Evolutionary conservation across 2,113 vertebrate genomes (phyloP), one percentile per base, ranked within the genome.

Genomic region (Picathartes gymnocephalus): DNA sequence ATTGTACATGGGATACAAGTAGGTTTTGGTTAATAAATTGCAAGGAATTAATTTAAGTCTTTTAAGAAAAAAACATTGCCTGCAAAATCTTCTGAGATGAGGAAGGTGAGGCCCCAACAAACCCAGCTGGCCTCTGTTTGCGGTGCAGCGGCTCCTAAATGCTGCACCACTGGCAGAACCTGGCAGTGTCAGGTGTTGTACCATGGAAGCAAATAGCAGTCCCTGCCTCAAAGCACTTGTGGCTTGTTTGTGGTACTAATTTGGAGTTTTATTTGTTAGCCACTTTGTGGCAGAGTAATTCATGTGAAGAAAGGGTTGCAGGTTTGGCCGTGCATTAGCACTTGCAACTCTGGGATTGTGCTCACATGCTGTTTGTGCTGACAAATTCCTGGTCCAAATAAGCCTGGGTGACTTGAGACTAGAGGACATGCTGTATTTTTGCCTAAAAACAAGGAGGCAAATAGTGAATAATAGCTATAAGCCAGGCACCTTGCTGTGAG

Each of bases 401-500:
- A 51, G 33, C 54, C 37, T 21, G 31, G 11, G 40, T 72, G 54
- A 70, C 66, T 84, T 31, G 16, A 16, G 20, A 82, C 76, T 70
- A 80, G 47, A 81, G n/a, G 44, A 92, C 47, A 30, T 4, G 11
- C 35, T 88, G 79, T 87, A 88, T 88, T 96, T 95, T 70, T 81
- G 58, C 79, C 50, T 70, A 74, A 56, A 85, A 83, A 33, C 65
- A 22, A 48, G n/a, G 10, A 70, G 60, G 64, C 53, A 73, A 83
- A 64, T 51, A 57, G 84, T 80, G 79, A 81, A 91, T 90, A 95
- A 90, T 27, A 88, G 74, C 72, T 91, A 2, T 35, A 83, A 68
- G 93, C 74, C 93, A 64, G 73, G 80, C 69, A 76, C 79, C 95
- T 93, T 44, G 66, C 90, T 71, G 72, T 64, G 79, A 85, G 81